These are phyloP conservation scores for Spisula solida DNA, from an alignment of 2,888 invertebrate genomes.

Conservation along the genomic window DNA sequence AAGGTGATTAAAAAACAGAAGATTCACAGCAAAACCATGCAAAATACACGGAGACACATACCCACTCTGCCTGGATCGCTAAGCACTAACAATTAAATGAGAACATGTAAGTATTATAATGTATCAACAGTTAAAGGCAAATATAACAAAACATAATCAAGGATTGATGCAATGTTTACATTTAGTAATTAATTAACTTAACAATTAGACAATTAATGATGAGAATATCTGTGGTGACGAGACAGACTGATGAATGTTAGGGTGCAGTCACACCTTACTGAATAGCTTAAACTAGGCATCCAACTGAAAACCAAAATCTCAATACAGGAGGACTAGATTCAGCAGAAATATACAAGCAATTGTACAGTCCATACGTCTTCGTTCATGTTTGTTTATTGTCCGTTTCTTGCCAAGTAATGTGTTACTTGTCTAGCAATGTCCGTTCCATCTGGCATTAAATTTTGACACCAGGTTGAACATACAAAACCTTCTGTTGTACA, in stretches of 20 bases:
- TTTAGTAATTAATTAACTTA: background rate
- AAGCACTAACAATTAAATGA: constrained; percentile 84
- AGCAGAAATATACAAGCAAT: too few relatives aligned
- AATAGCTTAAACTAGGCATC: too few relatives aligned
- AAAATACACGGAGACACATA: constrained; percentile 77
- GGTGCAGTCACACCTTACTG: background rate
- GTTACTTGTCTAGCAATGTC: too few relatives aligned
- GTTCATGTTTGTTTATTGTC: too few relatives aligned
- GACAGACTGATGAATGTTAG: background rate
- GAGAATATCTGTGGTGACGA: background rate
- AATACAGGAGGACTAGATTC: too few relatives aligned
- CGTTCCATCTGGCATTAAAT: too few relatives aligned
- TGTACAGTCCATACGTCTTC: too few relatives aligned
- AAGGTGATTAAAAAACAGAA: background rate
- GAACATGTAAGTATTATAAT: constrained; percentile 67
- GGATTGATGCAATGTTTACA: background rate
- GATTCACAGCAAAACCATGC: constrained; percentile 52
- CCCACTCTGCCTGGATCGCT: constrained; percentile 85
- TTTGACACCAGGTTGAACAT: too few relatives aligned
- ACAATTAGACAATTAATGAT: background rate
- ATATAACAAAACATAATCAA: background rate
- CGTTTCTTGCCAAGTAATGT: too few relatives aligned
- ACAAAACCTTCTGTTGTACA: too few relatives aligned
- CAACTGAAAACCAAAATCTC: too few relatives aligned
- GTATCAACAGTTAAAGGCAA: background rate